phyloP scores from a whole-genome alignment of 2,113 vertebrate species.

The Mirza zaza region DNA sequence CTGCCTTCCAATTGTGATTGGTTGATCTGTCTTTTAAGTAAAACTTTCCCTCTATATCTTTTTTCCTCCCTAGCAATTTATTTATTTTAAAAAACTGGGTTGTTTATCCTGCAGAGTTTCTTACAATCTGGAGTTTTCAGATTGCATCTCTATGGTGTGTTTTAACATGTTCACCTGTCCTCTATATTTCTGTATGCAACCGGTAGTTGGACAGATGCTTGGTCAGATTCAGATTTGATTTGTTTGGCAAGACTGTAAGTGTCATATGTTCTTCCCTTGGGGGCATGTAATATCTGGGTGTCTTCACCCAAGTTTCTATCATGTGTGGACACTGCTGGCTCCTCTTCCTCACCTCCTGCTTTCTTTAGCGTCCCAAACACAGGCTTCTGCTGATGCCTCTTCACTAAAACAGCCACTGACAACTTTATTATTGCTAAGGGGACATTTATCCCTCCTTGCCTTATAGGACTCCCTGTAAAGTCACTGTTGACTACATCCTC shows the following conservation, averaged over 20 bases:
- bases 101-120: not conserved
- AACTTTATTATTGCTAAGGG: not conserved
- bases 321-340: not conserved
- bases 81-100: not conserved
- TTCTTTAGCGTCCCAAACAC: not conserved
- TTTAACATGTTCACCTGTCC: not conserved
- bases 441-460: not conserved
- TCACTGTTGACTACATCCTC: not conserved
- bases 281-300: not conserved
- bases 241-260: not conserved
- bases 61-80: not conserved
- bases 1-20: not conserved
- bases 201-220: not conserved
- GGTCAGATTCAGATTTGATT: not conserved
- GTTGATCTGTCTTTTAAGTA: not conserved
- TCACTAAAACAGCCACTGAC: not conserved
- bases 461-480: not conserved
- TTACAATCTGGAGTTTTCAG: not conserved
- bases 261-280: not conserved
- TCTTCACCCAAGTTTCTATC: not conserved
- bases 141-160: not conserved
- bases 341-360: not conserved
- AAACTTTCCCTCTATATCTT: not conserved
- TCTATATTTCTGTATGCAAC: not conserved
- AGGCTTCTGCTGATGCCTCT: not conserved